Conservation (phyloP, 2,888 invertebrate genomes). For the Onchidella celtica region DNA sequence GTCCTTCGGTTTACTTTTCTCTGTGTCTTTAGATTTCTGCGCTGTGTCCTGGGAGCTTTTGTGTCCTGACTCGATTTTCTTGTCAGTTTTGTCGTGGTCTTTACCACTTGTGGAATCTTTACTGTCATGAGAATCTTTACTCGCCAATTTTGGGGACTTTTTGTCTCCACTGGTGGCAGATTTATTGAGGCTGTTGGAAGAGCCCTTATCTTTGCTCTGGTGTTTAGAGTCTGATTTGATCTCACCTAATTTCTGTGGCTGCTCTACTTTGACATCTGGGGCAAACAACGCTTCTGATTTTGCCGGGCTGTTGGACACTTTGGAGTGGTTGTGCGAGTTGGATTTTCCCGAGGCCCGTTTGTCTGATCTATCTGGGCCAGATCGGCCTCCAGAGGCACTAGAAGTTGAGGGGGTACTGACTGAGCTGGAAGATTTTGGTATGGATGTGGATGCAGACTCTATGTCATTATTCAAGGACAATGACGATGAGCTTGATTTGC, state of each 20-base stretch:
- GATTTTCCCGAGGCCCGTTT: slow-evolving; percentile 23
- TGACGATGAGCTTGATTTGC: slow-evolving; percentile 14
- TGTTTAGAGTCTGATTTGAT: slow-evolving; percentile 15
- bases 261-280: slow-evolving; percentile 46
- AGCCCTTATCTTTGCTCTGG: slow-evolving; percentile 27
- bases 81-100: slow-evolving; percentile 53
- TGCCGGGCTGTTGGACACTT: neutral
- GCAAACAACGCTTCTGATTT: slow-evolving; percentile 45
- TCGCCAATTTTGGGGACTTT: slow-evolving; percentile 52
- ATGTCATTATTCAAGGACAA: neutral
- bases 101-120: slow-evolving; percentile 41
- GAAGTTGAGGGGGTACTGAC: slow-evolving; percentile 18
- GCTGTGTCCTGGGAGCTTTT: slow-evolving; percentile 52
- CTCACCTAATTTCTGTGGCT: slow-evolving; percentile 5
- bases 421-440: neutral
- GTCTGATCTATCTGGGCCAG: slow-evolving; percentile 25
- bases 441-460: neutral
- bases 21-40: slow-evolving; percentile 51
- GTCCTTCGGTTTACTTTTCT: slow-evolving; percentile 51
- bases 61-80: slow-evolving; percentile 50
- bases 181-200: slow-evolving; percentile 50
- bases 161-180: slow-evolving; percentile 52
- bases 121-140: slow-evolving; percentile 32
- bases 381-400: neutral
- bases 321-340: slow-evolving; percentile 32